Base-by-base conservation (phyloP, 1,140 invertebrate species). In the Chymomyza costata region DNA sequence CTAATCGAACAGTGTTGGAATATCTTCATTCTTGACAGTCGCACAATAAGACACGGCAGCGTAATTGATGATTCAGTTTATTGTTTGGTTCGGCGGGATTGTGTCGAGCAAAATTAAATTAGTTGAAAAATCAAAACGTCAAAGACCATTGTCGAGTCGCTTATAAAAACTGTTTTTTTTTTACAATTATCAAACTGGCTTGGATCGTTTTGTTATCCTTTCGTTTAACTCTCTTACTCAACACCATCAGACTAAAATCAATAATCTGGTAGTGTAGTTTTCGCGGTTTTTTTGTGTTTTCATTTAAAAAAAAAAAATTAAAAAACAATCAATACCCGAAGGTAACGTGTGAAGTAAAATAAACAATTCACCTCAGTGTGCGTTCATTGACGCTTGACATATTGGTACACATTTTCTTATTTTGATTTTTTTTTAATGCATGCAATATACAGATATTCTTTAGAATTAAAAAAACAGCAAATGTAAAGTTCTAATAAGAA, bases 241-340 rank as follows among this genome's bases (percentile, higher is more conserved):
- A 62, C 63, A 62, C 46, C 46, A 55, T 56, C 62, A 54, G 61
- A 60, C 65, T 48, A 76, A 76, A 76, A 76, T 76, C 71, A 78
- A 76, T 76, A 76, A 76, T 76, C 68, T 78, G 59, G 62, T 76
- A 78, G 71, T 76, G 71, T 66, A 66, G 44, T 71, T 76, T 76
- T 76, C 71, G 71, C 71, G 71, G 71, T 66, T 70, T 76, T 61
- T 76, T 76, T 76, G 71, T 62, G 71, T 78, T 76, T 74, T 71
- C 51, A 55, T 78, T 78, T 56, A 78, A 5, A 25, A 25, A 25
- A 25, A 25, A 25, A 25, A 25, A 8, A n/a, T n/a, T n/a, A 25
- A 78, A 73, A 78, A 61, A 78, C 73, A 76, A 76, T 76, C 71
- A 76, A 76, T 76, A 76, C 71, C 71, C 71, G 71, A 76, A 76